These are phyloP conservation scores for Candidula unifasciata DNA, from an alignment of 2,888 invertebrate species.

Conservation along the genomic window DNA sequence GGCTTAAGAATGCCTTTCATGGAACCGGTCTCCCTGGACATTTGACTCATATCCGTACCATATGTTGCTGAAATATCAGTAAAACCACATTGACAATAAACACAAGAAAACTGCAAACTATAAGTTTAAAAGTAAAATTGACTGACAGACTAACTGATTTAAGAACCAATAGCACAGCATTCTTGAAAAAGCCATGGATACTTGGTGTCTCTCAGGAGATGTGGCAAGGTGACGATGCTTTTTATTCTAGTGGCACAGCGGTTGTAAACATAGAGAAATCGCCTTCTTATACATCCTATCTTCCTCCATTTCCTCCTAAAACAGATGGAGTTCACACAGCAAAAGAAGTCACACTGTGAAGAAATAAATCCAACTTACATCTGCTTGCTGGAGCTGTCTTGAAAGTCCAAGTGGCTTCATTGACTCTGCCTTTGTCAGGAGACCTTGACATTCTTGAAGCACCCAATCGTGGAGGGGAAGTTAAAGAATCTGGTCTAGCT, in stretches of 20 bases:
- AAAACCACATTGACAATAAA: not conserved
- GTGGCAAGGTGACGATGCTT: too few relatives aligned
- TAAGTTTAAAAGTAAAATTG: too few relatives aligned
- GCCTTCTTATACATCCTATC: too few relatives aligned
- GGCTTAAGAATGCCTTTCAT: slow-evolving; percentile 53
- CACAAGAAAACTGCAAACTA: not conserved
- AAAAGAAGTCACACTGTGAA: not conserved
- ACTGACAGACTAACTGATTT: too few relatives aligned
- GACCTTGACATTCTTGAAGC: slow-evolving; percentile 6
- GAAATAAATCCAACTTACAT: slow-evolving; percentile 19
- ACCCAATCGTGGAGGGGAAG: slow-evolving; percentile 11
- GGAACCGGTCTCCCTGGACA: slow-evolving; percentile 18
- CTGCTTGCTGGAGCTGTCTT: slow-evolving; percentile 21
- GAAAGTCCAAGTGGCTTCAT: slow-evolving; percentile 33
- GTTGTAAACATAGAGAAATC: too few relatives aligned
- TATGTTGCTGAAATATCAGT: slow-evolving; percentile 8
- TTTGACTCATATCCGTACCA: not conserved
- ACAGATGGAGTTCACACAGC: not conserved
- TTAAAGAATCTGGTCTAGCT: not conserved
- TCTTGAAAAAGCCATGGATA: too few relatives aligned
- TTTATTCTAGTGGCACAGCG: too few relatives aligned
- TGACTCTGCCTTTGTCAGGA: slow-evolving; percentile 12
- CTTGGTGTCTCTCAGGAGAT: too few relatives aligned
- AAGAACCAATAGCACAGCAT: too few relatives aligned
- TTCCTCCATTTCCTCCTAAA: too few relatives aligned